phyloP scores from a whole-genome alignment of 2,113 vertebrate genomes.

The Larimichthys crocea region DNA sequence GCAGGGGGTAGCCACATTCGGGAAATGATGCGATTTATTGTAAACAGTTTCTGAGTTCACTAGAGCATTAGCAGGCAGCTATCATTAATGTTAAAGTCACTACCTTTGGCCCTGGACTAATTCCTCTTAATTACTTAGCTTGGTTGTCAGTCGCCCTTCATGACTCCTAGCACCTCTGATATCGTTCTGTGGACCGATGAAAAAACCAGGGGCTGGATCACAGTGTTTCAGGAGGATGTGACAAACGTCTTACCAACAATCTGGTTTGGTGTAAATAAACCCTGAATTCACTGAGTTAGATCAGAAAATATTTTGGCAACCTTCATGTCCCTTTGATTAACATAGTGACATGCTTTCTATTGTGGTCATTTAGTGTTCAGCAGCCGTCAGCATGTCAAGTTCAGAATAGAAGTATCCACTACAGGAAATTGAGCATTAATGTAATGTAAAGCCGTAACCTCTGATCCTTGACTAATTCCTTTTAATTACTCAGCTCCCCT shows the following conservation, averaged over 20 bases:
- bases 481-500: constrained; percentile 46
- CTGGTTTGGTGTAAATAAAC: too few species aligned
- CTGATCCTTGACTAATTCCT: constrained; percentile 25
- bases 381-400: neutral
- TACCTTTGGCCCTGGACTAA: constrained; percentile 30
- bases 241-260: constrained; percentile 3
- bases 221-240: neutral
- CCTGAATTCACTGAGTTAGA: too few species aligned
- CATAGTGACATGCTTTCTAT: neutral
- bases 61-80: neutral
- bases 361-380: neutral
- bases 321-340: too few species aligned
- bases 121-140: constrained; percentile 48
- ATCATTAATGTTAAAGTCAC: constrained; percentile 17
- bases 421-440: neutral
- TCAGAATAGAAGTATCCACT: neutral
- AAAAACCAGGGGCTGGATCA: neutral
- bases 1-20: too few species aligned
- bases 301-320: too few species aligned
- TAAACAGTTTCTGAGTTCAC: too few species aligned
- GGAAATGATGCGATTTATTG: too few species aligned
- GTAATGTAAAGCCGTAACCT: constrained; percentile 18
- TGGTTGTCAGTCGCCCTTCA: neutral
- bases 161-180: constrained; percentile 17
- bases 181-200: neutral